Base-by-base conservation (phyloP, 2,797 vertebrate genomes). In the Ctenosaura bakeri region DNA sequence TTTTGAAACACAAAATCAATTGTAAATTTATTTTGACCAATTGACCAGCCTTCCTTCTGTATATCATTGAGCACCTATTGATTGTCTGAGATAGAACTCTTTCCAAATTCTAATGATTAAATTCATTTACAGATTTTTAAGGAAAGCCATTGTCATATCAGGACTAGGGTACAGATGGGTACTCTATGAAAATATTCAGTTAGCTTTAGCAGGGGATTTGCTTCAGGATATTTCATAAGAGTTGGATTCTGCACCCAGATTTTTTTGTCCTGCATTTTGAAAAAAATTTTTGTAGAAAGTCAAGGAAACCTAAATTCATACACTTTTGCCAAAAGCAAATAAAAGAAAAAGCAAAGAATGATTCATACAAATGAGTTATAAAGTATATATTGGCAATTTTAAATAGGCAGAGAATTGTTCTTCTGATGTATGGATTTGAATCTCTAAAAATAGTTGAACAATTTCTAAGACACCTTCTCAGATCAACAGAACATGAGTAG, bases 21-120 rank as follows among this genome's bases (percentile, higher is more conserved):
- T 94, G 95, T 95, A 97, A 96, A 96, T 97, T 97, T 97, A 97
- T 97, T 97, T 96, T 96, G 95, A 94, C 93, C 95, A 96, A 96
- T 95, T 96, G 96, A 95, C 94, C 89, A 89, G 92, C 95, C 93
- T 18, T 94, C 92, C 96, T 96, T 94, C 92, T 96, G 84, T 96
- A 95, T 90, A 96, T 97, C 96, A 96, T 90, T 89, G 88, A 88
- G 92, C 90, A 90, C 14, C 38, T 91, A 93, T 94, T 95, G 96
- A 97, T 96, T 94, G 94, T 90, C 94, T 93, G 93, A 95, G 92
- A 95, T 62, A 59, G 87, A 91, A 88, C 74, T 94, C 93, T 91
- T 94, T 94, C 88, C 95, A 94, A 77, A 59, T 85, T 79, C 93
- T 94, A 96, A 94, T 90, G 94, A 96, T 96, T 95, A 95, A 95